Conservation (phyloP, 2,797 vertebrate genomes). For the Hapalemur alaotrensis region DNA sequence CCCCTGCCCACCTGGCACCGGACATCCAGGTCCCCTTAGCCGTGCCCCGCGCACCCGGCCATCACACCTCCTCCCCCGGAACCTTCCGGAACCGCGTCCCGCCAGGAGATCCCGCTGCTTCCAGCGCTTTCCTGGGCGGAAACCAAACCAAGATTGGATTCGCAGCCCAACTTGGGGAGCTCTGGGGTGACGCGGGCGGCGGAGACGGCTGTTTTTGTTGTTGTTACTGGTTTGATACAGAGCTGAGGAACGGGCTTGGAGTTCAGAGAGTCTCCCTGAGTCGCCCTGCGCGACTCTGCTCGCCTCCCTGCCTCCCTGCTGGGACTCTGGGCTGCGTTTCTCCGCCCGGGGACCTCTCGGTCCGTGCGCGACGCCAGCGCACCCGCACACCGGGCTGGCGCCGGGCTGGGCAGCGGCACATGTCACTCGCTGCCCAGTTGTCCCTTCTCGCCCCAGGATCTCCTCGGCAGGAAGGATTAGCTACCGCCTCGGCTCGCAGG, state of each 20-base stretch:
- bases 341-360: background rate
- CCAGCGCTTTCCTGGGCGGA: background rate
- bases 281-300: background rate
- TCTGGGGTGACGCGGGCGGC: background rate
- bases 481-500: background rate
- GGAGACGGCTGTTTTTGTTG: background rate
- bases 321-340: background rate
- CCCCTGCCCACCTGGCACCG: background rate
- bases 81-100: background rate
- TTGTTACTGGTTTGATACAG: background rate
- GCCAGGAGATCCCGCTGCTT: background rate
- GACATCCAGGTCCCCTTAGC: background rate
- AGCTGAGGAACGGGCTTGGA: background rate
- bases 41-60: rapidly evolving
- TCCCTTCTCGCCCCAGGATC: background rate
- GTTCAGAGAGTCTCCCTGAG: background rate
- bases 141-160: background rate
- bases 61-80: background rate
- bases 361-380: background rate
- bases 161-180: background rate
- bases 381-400: background rate
- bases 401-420: background rate
- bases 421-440: conserved; percentile 36
- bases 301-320: background rate
- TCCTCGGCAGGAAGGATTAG: conserved; percentile 59